A percentile compares a stretch with the other conserved stretches of the same genome.
Conservation (phyloP, 2,113 vertebrate species). For the Athene cunicularia region DNA sequence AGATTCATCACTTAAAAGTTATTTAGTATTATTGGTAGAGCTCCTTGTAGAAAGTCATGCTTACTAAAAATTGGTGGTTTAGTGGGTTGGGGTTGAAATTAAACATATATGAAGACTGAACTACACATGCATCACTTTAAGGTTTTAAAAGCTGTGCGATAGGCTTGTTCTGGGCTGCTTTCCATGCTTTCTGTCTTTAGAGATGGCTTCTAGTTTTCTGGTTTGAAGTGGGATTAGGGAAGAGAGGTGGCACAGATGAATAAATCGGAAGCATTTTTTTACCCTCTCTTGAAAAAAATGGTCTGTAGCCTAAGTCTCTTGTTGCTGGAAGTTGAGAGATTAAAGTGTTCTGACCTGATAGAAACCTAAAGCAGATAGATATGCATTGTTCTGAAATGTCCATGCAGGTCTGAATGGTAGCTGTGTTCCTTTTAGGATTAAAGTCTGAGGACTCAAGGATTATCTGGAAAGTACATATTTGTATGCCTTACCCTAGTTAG, state of each 20-base stretch:
- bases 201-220: not conserved
- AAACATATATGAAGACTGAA: not conserved
- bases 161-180: not conserved
- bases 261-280: not conserved
- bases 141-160: not conserved
- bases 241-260: not conserved
- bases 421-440: not conserved
- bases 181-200: not conserved
- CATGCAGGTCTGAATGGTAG: not conserved
- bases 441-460: not conserved
- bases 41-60: not conserved
- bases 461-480: not conserved
- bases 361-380: not conserved
- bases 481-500: not conserved
- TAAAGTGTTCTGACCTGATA: not conserved
- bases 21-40: not conserved
- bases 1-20: not conserved
- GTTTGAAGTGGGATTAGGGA: not conserved
- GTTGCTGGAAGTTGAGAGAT: not conserved
- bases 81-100: not conserved
- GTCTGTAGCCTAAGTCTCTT: not conserved
- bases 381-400: not conserved
- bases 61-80: not conserved
- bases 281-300: not conserved
- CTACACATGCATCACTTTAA: not conserved